phyloP scores from a whole-genome alignment of 2,888 invertebrate genomes.

The Blomia tropicalis region DNA sequence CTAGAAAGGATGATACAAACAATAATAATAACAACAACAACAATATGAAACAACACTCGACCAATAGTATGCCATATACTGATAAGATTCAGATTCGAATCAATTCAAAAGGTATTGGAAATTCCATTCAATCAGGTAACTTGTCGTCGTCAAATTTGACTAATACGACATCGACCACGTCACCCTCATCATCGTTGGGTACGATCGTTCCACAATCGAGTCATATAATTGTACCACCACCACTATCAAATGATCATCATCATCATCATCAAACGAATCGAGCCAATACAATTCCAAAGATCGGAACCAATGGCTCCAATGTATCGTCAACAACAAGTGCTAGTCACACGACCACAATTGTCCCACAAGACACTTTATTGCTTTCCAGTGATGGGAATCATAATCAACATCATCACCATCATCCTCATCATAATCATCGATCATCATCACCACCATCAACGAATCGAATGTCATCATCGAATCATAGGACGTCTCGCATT shows the following conservation, averaged over 20 bases:
- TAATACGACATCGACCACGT: background rate
- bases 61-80: background rate
- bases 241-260: background rate
- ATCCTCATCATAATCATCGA: background rate
- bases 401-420: background rate
- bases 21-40: no score
- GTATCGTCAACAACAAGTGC: background rate
- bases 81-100: background rate
- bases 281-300: background rate
- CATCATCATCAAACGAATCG: background rate
- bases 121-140: background rate
- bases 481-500: background rate
- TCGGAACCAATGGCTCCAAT: background rate
- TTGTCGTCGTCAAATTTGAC: background rate
- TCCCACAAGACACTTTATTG: background rate
- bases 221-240: background rate
- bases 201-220: background rate
- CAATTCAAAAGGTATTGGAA: background rate
- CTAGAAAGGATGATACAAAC: background rate
- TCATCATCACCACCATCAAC: background rate
- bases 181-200: background rate
- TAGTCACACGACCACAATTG: background rate
- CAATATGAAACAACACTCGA: background rate
- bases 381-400: background rate
- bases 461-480: background rate